Conservation (phyloP, 2,797 vertebrate genomes). For the Gila robusta region DNA sequence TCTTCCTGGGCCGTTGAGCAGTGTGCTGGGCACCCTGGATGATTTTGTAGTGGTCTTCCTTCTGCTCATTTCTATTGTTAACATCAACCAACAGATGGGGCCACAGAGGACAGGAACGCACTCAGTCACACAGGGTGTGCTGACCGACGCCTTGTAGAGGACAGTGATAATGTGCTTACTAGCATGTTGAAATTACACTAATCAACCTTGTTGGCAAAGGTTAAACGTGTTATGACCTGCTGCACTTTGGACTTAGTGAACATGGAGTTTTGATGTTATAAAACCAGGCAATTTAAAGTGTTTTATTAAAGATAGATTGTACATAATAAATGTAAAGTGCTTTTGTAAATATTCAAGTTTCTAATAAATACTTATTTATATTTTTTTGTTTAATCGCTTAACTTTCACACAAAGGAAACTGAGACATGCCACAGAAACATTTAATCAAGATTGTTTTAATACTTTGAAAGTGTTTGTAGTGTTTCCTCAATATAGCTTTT, state of each 20-base stretch:
- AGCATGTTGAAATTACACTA: slow-evolving; percentile 15
- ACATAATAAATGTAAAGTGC: slow-evolving; percentile 19
- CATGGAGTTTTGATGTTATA: slow-evolving; percentile 18
- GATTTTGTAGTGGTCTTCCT: slow-evolving; percentile 83
- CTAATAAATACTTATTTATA: slow-evolving; percentile 41
- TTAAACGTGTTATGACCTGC: slow-evolving; percentile 33
- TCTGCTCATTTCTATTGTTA: slow-evolving; percentile 83
- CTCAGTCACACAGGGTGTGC: slow-evolving; percentile 61
- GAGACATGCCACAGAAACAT: background rate
- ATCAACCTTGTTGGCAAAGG: slow-evolving; percentile 24
- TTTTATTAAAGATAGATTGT: background rate
- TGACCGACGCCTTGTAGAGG: slow-evolving; percentile 65
- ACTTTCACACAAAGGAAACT: background rate
- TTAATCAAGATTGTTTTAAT: slow-evolving; percentile 4
- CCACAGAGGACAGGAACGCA: slow-evolving; percentile 67
- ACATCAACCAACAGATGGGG: slow-evolving; percentile 82
- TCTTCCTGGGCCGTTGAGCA: slow-evolving; percentile 75
- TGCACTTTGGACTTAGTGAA: slow-evolving; percentile 41
- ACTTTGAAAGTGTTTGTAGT: background rate
- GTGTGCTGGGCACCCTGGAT: slow-evolving; percentile 79
- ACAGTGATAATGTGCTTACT: slow-evolving; percentile 24
- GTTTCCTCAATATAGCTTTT: background rate
- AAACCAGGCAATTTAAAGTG: background rate
- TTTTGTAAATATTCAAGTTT: slow-evolving; percentile 45
- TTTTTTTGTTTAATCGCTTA: background rate